phyloP scores from a whole-genome alignment of 2,888 invertebrate species.

The Uropetala carovei region DNA sequence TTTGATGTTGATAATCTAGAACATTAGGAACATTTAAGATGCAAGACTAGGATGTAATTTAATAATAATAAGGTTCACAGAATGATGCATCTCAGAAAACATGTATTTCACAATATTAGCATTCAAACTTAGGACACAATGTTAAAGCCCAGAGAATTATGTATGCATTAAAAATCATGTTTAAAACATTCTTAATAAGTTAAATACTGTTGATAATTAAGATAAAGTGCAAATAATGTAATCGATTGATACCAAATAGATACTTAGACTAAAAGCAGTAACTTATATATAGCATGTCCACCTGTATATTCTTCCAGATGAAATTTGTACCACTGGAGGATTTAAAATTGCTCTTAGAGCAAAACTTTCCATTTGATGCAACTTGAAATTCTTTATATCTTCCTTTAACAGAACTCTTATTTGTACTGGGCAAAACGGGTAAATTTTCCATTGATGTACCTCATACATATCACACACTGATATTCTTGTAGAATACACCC shows the following conservation, averaged over 20 bases:
- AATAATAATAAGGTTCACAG: neutral
- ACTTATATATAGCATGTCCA: constrained; percentile 25
- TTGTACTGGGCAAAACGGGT: constrained; percentile 21
- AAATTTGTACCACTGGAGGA: constrained; percentile 52
- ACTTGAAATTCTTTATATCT: neutral
- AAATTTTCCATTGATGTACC: constrained; percentile 18
- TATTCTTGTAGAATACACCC: neutral
- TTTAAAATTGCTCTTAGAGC: constrained; percentile 7
- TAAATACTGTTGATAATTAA: neutral
- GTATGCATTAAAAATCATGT: neutral
- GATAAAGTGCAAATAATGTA: neutral
- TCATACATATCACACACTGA: neutral
- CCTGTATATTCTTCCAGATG: constrained; percentile 55
- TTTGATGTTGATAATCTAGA: constrained; percentile 4
- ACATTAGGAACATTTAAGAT: constrained; percentile 53
- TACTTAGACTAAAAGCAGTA: constrained; percentile 10
- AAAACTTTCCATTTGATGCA: neutral
- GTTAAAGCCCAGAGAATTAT: neutral
- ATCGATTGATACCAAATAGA: neutral
- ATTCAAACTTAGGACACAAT: neutral
- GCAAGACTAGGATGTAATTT: constrained; percentile 33
- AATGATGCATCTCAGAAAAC: neutral
- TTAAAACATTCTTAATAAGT: neutral
- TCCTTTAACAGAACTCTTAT: constrained; percentile 20
- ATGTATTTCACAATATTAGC: neutral